These are phyloP conservation scores for Xiphophorus birchmanni DNA, from an alignment of 2,797 vertebrate species.

Conservation along the genomic window DNA sequence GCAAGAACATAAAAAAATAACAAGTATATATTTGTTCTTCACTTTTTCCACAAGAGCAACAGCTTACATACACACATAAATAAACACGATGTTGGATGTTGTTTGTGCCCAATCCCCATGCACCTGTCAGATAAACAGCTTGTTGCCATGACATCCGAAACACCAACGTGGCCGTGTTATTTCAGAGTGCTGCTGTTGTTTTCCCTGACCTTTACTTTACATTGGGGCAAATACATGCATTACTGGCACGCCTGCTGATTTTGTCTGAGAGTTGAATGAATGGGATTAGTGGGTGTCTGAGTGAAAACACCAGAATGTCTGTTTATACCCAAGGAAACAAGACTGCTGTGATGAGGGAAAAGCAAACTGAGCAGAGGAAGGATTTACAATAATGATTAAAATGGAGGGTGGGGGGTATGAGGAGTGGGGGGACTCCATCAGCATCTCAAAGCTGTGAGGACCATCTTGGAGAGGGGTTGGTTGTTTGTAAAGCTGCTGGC, in stretches of 20 bases:
- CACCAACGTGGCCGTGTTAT: conserved; percentile 31
- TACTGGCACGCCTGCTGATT: conserved; percentile 50
- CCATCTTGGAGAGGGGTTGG: conserved; percentile 1
- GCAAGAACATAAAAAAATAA: background rate
- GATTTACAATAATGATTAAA: conserved; percentile 50
- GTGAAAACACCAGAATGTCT: conserved; percentile 40
- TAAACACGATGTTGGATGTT: conserved; percentile 1
- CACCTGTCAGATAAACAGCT: conserved; percentile 46
- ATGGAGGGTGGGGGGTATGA: conserved; percentile 1
- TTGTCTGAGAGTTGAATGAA: conserved; percentile 46
- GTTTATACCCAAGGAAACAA: conserved; percentile 46
- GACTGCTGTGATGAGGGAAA: conserved; percentile 35
- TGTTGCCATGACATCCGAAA: conserved; percentile 50
- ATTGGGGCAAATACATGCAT: conserved; percentile 32
- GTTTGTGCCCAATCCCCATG: conserved; percentile 4
- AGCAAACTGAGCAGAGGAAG: conserved; percentile 40
- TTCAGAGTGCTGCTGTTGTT: conserved; percentile 38
- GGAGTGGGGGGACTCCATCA: conserved; percentile 14
- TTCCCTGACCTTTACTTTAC: conserved; percentile 53
- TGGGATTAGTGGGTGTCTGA: conserved; percentile 49
- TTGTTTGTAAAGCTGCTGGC: conserved; percentile 74
- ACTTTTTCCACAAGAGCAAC: background rate
- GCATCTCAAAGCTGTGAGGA: conserved; percentile 48
- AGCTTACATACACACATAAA: background rate
- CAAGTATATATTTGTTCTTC: background rate